phyloP scores from a whole-genome alignment of 2,888 invertebrate genomes.

The Diarsia mendica region DNA sequence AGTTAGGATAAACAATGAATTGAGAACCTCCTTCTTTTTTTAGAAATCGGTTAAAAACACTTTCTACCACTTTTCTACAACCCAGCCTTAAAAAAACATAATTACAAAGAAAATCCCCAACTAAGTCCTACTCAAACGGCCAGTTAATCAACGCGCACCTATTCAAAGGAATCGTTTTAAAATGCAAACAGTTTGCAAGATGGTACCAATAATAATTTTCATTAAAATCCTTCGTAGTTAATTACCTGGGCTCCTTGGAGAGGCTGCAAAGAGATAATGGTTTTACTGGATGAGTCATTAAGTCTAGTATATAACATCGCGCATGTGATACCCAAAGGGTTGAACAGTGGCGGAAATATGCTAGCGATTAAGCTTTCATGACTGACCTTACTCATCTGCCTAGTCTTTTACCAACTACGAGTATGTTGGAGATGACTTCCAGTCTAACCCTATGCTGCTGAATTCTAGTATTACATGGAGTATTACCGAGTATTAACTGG shows the following conservation, averaged over 20 bases:
- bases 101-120: conserved; percentile 35
- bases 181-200: conserved; percentile 58
- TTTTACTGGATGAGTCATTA: conserved; percentile 55
- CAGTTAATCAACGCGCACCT: conserved; percentile 31
- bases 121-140: conserved; percentile 51
- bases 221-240: conserved; percentile 75
- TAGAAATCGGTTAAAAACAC: no score
- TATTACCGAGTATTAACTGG: no score
- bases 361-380: no score
- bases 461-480: no score
- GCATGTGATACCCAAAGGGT: no score
- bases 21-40: no score
- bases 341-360: no score
- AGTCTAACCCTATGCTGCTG: no score
- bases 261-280: not conserved
- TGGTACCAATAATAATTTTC: conserved; percentile 74
- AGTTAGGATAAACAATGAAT: no score
- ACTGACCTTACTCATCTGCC: no score
- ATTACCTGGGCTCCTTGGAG: conserved; percentile 70
- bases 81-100: not conserved
- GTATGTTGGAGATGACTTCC: no score
- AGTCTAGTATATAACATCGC: not conserved
- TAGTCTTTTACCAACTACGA: no score
- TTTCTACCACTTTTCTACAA: not conserved
- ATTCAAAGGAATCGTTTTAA: conserved; percentile 53